Evolutionary conservation across 1,140 invertebrate genomes (phyloP), one percentile per base, ranked within the genome.

Genomic region (Holcopasites calliopsidis): DNA sequence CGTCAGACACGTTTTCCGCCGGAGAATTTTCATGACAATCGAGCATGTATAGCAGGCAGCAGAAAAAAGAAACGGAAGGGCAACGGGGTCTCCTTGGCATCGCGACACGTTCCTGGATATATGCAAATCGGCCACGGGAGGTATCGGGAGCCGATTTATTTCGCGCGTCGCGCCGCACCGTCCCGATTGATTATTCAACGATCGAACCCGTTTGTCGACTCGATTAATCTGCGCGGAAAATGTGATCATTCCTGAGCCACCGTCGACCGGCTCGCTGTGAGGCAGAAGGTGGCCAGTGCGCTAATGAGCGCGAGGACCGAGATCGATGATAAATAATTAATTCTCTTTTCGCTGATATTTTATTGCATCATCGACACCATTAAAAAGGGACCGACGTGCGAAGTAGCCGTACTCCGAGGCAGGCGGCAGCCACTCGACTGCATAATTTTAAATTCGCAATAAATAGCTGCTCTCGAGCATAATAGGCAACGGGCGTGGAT

Each of bases 1-100:
- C 79, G 73, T 58, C 58, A 75, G 79, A 86, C 80, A 85, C 83
- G 83, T 86, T 71, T 83, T 71, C 72, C 52, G 62, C 33, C 50
- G 28, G 23, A 47, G 44, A 52, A 90, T 88, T 90, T 90, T 90
- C 85, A 90, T 90, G 86, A 90, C 86, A 90, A 90, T 90, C 70
- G 87, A 77, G 73, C 57, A 58, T 73, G 72, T 71, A 72, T 74
- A 50, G 40, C 47, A 28, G 40, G 49, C 52, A 70, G 40, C 11
- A 26, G 42, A 47, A 11, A 44, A 44, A 49, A 23, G 33, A 40
- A 6, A 55, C 3, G 50, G 16, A 58, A 28, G 13, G 44, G 26
- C 35, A 40, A 28, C 21, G 26, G 52, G 64, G 49, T 70, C 55
- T 74, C 64, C 74, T 57, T 52, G 50, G 38, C 70, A 40, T 40